A percentile compares a stretch with the other conserved stretches of the same genome.
These are phyloP conservation scores for Eutrigla gurnardus DNA, from an alignment of 2,797 vertebrate genomes.

Conservation along the genomic window DNA sequence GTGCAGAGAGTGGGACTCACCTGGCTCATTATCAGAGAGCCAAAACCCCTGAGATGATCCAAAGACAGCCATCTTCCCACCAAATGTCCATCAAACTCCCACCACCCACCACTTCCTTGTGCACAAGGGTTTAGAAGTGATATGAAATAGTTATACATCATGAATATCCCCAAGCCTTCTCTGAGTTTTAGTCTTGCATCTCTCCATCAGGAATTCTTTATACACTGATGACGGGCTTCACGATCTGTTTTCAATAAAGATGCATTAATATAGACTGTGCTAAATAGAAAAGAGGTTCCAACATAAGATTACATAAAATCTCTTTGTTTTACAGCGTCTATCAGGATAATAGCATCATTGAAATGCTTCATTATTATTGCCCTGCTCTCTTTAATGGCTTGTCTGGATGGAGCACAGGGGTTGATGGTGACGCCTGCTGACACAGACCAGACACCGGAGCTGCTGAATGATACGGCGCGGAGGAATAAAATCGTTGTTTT, in stretches of 20 bases:
- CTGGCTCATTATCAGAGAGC: conserved; percentile 37
- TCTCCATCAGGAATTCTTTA: background rate
- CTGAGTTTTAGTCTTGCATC: background rate
- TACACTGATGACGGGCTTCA: conserved; percentile 6
- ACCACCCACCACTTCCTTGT: conserved; percentile 25
- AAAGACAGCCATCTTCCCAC: conserved; percentile 27
- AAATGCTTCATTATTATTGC: conserved; percentile 48
- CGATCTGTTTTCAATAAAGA: background rate
- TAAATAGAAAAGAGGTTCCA: conserved; percentile 8
- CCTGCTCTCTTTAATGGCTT: conserved; percentile 50
- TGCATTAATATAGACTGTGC: too few relatives aligned
- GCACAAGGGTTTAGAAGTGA: conserved; percentile 25
- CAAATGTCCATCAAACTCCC: conserved; percentile 15
- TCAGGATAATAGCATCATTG: conserved; percentile 47
- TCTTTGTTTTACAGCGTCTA: conserved; percentile 18
- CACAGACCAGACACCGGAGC: conserved; percentile 14
- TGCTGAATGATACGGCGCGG: conserved; percentile 29
- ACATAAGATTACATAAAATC: conserved; percentile 29
- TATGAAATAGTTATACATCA: conserved; percentile 1
- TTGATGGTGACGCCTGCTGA: conserved; percentile 43
- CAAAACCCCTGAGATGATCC: conserved; percentile 34
- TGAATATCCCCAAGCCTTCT: background rate
- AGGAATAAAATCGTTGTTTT: conserved; percentile 24
- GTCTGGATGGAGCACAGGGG: conserved; percentile 52
- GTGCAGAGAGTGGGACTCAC: conserved; percentile 8